Percentiles rank a stretch among this genome's conserved stretches.
Evolutionary conservation across 2,888 invertebrate species (phyloP).

Genomic region (Netelia inedita): DNA sequence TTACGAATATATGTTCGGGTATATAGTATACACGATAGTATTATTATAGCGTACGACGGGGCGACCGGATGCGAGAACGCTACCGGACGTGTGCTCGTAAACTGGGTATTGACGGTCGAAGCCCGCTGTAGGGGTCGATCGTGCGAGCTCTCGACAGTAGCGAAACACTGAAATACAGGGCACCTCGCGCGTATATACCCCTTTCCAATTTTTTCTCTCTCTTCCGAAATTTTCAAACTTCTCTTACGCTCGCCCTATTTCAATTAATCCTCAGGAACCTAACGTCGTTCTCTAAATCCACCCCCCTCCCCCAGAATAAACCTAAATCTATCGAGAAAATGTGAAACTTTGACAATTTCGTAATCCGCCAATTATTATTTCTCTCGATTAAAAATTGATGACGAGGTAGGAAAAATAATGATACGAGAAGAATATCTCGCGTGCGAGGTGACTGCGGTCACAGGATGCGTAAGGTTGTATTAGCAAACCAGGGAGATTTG

Average conservation of each 20-base stretch:
- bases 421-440: not conserved
- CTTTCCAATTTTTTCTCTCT: no score
- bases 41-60: constrained; percentile 47
- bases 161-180: constrained; percentile 27
- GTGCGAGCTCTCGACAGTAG: constrained; percentile 26
- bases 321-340: no score
- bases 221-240: no score
- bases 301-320: no score
- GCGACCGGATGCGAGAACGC: constrained; percentile 64
- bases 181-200: not conserved
- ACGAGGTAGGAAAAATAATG: not conserved
- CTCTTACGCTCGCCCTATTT: no score
- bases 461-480: not conserved
- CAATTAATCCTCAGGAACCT: no score
- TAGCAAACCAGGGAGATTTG: constrained; percentile 29
- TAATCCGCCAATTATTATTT: not conserved
- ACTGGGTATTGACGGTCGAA: constrained; percentile 62
- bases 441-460: not conserved
- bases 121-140: constrained; percentile 21
- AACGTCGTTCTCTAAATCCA: no score
- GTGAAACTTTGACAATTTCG: no score
- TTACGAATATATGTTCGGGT: constrained; percentile 14
- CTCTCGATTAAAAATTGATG: not conserved
- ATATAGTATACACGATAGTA: constrained; percentile 27
- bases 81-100: constrained; percentile 70